Evolutionary conservation across 2,888 invertebrate genomes (phyloP).

Genomic region (Drosophila incognita): DNA sequence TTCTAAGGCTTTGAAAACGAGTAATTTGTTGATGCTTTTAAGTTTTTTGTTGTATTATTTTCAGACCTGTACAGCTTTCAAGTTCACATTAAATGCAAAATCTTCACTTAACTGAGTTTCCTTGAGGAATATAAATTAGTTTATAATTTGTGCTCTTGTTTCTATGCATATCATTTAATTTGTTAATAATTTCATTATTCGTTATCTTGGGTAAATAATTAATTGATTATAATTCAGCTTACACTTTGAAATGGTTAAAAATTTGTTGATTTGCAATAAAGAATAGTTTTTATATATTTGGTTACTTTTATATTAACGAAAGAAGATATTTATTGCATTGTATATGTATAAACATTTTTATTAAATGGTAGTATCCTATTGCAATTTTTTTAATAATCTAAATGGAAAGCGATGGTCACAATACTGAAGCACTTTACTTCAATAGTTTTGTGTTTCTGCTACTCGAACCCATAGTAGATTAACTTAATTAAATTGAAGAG

Average conservation of each 20-base stretch:
- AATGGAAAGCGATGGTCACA: background rate
- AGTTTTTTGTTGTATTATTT: background rate
- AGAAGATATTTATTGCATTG: background rate
- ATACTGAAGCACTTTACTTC: background rate
- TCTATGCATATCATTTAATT: background rate
- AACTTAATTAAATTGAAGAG: slow-evolving; percentile 4
- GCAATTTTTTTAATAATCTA: background rate
- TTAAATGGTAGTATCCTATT: background rate
- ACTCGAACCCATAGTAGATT: background rate
- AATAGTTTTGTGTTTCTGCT: background rate
- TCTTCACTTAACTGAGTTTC: background rate
- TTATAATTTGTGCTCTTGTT: background rate
- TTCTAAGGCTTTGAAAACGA: slow-evolving; percentile 15
- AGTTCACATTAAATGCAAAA: slow-evolving; percentile 2
- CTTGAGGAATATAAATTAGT: background rate
- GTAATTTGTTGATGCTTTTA: slow-evolving; percentile 19
- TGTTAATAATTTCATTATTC: background rate
- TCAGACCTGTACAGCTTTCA: background rate
- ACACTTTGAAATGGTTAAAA: background rate
- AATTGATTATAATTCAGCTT: background rate
- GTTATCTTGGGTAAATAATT: background rate
- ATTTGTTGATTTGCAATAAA: background rate
- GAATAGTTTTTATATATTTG: background rate
- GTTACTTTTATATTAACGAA: background rate
- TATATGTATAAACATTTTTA: background rate